Conservation (phyloP, 1,140 invertebrate genomes). For the Saxidomus purpurata region DNA sequence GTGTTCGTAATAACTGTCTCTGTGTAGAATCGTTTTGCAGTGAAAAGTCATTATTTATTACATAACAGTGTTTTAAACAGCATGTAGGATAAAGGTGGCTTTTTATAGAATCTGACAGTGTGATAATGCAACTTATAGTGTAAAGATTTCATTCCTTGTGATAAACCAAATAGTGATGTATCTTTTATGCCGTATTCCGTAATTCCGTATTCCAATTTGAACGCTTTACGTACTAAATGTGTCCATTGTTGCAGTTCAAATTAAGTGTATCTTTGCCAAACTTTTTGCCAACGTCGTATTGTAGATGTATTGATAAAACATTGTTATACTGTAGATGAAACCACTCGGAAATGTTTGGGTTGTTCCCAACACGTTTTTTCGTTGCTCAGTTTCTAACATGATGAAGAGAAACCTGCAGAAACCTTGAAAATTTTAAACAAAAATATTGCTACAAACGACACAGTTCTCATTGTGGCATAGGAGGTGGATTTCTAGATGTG, state of each 20-base stretch:
- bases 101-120: neutral
- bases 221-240: neutral
- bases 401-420: neutral
- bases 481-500: too few relatives aligned
- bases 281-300: neutral
- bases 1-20: too few relatives aligned
- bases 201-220: neutral
- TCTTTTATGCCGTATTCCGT: neutral
- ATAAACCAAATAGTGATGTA: conserved; percentile 12
- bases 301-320: neutral
- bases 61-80: neutral
- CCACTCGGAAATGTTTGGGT: neutral
- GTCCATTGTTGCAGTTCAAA: neutral
- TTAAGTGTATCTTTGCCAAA: neutral
- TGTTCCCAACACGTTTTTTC: too few relatives aligned
- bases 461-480: too few relatives aligned
- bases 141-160: neutral
- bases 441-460: too few relatives aligned
- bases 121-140: neutral
- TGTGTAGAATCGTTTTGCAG: neutral
- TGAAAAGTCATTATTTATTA: too few relatives aligned
- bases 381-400: neutral
- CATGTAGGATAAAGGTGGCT: neutral
- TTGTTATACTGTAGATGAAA: neutral
- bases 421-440: too few relatives aligned